Base-by-base conservation (phyloP, 2,888 invertebrate species). In the Apamea sordens region DNA sequence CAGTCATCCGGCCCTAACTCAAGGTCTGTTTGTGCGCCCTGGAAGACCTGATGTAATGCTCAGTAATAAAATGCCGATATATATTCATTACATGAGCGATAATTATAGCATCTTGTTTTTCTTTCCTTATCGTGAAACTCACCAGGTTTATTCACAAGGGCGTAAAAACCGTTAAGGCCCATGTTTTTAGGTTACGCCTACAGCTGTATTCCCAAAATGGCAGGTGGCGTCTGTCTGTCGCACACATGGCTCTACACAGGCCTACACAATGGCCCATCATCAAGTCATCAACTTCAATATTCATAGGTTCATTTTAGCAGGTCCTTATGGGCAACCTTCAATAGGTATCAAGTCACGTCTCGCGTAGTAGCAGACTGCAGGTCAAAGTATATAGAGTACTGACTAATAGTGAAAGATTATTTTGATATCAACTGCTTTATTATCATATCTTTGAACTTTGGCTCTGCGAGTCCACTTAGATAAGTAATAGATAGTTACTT, bases 1-100 rank as follows among this genome's bases (percentile, higher is more conserved):
- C 79, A 11, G 63, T 73, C 81, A 82, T 79, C 88, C 90, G 79
- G 77, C 71, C 65, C 80, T 81, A 76, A 72, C 87, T 82, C 90
- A 89, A 86, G 84, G 88, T 80, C 75, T 89, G 80, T 84, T 84
- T 82, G 63, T 70, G 76, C 64, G 78, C 76, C 89, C 84, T 86
- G 84, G 79, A 83, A 80, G 88, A 82, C 74, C 80, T 85, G 90
- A 86, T 83, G 86, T 81, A 84, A 85, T 70, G 65, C 8, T 75
- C 21, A 11, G 28, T 71, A 82, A 89, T 80, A 63, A 75, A 79
- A 86, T 64, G 15, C 5, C 59, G 47, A 75, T 80, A 73, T 50
- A 72, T 79, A 56, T 56, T 69, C 67, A 64, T 71, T 59, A n/a
- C 36, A 61, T 28, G 65, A 64, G 15, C 41, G 41, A 41, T 76